Conservation (phyloP, 2,113 vertebrate species). For the Burhinus oedicnemus region DNA sequence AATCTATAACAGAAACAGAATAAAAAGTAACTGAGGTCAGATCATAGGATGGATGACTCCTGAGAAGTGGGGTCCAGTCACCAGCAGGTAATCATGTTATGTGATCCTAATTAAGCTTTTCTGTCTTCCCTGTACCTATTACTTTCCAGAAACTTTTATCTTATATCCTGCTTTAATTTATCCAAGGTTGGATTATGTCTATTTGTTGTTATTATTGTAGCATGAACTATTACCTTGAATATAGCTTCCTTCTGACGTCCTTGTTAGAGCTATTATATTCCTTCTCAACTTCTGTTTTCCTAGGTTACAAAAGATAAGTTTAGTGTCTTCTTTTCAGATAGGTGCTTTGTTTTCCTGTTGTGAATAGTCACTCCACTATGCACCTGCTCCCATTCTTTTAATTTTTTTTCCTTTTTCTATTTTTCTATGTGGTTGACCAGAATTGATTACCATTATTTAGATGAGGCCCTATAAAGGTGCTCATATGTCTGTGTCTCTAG, state of each 20-base stretch:
- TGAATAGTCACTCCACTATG: neutral
- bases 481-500: neutral
- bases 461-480: neutral
- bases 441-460: neutral
- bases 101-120: neutral
- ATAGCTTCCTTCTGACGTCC: neutral
- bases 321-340: neutral
- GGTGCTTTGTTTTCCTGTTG: neutral
- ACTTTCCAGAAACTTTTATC: neutral
- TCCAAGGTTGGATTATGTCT: neutral
- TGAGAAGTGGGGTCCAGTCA: neutral
- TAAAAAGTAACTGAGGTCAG: slow-evolving; percentile 23
- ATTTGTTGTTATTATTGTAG: neutral
- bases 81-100: neutral
- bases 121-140: neutral
- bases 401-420: fast-evolving
- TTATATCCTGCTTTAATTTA: neutral
- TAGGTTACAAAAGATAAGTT: neutral
- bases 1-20: slow-evolving; percentile 4
- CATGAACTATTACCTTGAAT: neutral
- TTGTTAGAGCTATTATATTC: neutral
- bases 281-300: neutral
- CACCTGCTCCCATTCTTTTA: neutral
- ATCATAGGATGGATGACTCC: neutral
- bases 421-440: neutral